phyloP scores from a whole-genome alignment of 2,888 invertebrate genomes.

The Blera fallax region DNA sequence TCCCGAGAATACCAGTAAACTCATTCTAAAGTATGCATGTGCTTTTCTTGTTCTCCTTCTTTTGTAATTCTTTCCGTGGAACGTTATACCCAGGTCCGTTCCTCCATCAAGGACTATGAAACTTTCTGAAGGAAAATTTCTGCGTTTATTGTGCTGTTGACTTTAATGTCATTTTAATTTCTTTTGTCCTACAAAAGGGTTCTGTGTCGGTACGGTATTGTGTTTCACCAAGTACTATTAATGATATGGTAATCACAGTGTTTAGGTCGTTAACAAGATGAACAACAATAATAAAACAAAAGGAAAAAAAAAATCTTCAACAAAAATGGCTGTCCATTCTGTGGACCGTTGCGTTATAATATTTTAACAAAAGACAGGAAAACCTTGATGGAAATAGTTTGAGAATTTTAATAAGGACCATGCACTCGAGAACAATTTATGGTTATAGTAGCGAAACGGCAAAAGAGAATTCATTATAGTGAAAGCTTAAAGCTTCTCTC shows the following conservation, averaged over 20 bases:
- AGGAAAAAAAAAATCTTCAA: neutral
- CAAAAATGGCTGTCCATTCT: neutral
- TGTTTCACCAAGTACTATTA: slow-evolving; percentile 62
- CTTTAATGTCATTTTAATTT: slow-evolving; percentile 71
- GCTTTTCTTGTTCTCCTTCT: slow-evolving; percentile 22
- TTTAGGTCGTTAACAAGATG: slow-evolving; percentile 63
- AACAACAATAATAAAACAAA: slow-evolving; percentile 17
- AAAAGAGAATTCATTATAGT: neutral
- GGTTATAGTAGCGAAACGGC: neutral
- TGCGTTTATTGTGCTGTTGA: slow-evolving; percentile 65
- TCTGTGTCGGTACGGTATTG: slow-evolving; percentile 39
- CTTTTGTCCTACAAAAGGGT: slow-evolving; percentile 63
- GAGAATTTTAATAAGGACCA: neutral
- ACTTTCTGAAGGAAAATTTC: slow-evolving; percentile 44
- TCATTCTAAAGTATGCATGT: slow-evolving; percentile 23
- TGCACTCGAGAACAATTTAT: neutral
- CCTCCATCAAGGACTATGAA: slow-evolving; percentile 52
- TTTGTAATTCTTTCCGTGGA: slow-evolving; percentile 22
- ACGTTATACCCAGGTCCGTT: neutral
- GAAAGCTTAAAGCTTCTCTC: neutral
- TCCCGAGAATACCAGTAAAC: slow-evolving; percentile 1
- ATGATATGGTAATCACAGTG: slow-evolving; percentile 67
- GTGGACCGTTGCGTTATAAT: neutral
- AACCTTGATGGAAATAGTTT: neutral
- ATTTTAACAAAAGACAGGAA: neutral